Conservation (phyloP, 2,113 vertebrate species). For the Oceanites oceanicus region DNA sequence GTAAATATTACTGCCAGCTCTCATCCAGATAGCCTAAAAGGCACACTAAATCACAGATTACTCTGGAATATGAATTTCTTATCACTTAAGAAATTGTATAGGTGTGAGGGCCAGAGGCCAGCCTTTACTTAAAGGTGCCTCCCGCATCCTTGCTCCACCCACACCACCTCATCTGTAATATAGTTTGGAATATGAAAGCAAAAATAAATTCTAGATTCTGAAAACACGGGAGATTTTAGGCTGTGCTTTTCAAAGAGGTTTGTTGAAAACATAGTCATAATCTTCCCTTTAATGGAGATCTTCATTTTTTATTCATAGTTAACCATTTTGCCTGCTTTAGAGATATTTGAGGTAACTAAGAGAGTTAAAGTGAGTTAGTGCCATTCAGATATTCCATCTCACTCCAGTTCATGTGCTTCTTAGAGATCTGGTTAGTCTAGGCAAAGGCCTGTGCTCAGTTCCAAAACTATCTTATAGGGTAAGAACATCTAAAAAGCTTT, state of each 20-base stretch:
- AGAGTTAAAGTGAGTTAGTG: background rate
- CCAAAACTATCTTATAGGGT: background rate
- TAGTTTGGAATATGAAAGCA: background rate
- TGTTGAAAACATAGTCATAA: background rate
- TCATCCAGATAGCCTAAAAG: background rate
- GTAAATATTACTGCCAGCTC: background rate
- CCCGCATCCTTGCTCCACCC: background rate
- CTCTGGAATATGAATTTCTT: background rate
- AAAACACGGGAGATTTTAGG: background rate
- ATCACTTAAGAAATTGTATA: background rate
- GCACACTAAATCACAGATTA: background rate
- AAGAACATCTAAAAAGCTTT: background rate
- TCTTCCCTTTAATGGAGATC: background rate
- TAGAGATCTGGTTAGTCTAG: background rate
- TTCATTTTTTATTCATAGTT: background rate
- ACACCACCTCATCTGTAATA: background rate
- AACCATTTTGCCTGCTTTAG: background rate
- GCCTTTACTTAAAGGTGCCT: background rate
- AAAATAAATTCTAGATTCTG: constrained; percentile 17
- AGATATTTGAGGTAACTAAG: background rate
- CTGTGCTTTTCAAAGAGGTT: background rate
- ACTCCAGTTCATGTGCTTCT: background rate
- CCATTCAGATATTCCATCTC: background rate
- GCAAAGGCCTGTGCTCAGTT: background rate
- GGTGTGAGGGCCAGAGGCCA: background rate